Evolutionary conservation across 2,113 vertebrate genomes (phyloP), one percentile per base, ranked within the genome.

Genomic region (Cebus imitator): DNA sequence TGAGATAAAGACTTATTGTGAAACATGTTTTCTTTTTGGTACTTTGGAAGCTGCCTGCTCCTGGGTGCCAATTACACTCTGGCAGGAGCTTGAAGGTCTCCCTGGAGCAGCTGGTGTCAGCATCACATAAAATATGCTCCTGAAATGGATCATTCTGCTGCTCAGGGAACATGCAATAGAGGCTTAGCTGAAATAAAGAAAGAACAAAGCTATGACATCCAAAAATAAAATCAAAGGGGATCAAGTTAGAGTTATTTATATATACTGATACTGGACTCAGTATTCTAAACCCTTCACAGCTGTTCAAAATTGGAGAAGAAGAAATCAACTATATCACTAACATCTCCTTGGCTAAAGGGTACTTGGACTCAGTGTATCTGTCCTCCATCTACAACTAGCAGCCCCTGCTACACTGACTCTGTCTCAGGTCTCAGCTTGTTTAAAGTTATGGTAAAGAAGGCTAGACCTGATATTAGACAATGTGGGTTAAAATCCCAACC

Each of bases 151-250:
- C 96, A 50, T 92, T 97, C 89, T 98, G 97, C 90, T 96, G 85
- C 78, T 87, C 75, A 80, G 98, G 97, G 98, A 96, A 96, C 94
- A 94, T 25, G n/a, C 83, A 95, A 45, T 64, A 80, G 97, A 97
- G 97, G 98, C 98, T 92, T 97, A 98, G 90, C 87, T 96, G 96
- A 98, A 97, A 94, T 98, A 98, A 98, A 97, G 95, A 97, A 98
- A 98, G 98, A 98, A 98, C 98, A 98, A 98, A 98, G 98, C 91
- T 85, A 61, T 96, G 87, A 81, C 93, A 97, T 96, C 98, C 98
- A 98, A 98, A 98, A 98, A 99, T 98, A 98, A 98, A 98, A 98
- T 98, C 98, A 98, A 97, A 98, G 97, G 96, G 94, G 97, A 97
- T 98, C 97, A 98, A 95, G 94, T 97, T 79, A 95, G 11, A 61